Base-by-base conservation (phyloP, 2,797 vertebrate species). In the Liasis olivaceus region DNA sequence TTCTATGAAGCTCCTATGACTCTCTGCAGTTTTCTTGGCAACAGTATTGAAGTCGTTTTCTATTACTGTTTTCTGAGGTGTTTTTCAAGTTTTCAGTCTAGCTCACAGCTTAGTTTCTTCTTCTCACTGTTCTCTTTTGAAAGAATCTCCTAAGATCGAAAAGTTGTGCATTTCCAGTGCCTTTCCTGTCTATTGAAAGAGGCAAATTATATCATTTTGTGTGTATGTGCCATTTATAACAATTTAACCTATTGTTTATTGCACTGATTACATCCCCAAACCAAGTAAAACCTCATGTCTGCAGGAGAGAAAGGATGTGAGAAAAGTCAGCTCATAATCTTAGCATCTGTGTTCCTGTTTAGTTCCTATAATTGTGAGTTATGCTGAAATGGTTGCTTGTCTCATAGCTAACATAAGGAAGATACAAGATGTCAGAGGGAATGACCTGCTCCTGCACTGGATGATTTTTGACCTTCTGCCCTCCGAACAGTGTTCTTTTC, bases 381-480 rank as follows among this genome's bases (percentile, higher is more conserved):
- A 22, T 15, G 42, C 1, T 87, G 84, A 36, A 90, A 62, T 4
- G 6, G 56, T 72, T 36, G 9, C 88, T 60, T 60, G 87, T 42
- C 59, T 87, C 28, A 47, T 58, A 66, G 62, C 89, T 72, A 56
- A 63, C 5, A 42, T 24, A 22, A 84, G n/a, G 51, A 90, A 24
- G 60, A 84, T 63, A 58, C 69, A 72, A 88, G 51, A 54, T 69
- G 58, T 85, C 88, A 36, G 72, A 15, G 42, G 60, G 64, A 69
- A 42, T 42, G 28, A 31, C 69, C 88, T 88, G 8, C 22, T 89
- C 66, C 11, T 59, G 60, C 86, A 85, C 92, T 63, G 28, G n/a
- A 47, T 59, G 72, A 69, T 88, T 92, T 93, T 88, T 92, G 88
- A 88, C 90, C 63, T 90, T 85, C 31, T 93, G 91, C 90, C 85